Percentiles rank a stretch among this genome's conserved stretches.
These are phyloP conservation scores for Etia nguti DNA, from an alignment of 2,113 vertebrate species.

Conservation along the genomic window DNA sequence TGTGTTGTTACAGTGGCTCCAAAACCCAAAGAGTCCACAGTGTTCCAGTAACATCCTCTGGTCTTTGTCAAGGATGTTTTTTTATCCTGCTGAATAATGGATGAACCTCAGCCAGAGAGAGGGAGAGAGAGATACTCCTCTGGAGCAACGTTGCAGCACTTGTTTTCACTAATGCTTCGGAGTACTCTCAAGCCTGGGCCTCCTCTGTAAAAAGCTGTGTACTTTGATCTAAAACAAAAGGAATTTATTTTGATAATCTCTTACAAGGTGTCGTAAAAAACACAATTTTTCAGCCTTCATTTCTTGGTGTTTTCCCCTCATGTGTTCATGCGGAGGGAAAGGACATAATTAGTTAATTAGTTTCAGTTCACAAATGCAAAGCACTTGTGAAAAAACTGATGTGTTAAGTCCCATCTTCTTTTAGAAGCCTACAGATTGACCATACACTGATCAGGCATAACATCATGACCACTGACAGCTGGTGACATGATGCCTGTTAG, in stretches of 20 bases:
- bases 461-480: neutral
- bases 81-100: conserved; percentile 41
- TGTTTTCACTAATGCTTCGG: neutral
- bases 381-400: neutral
- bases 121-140: neutral
- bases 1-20: neutral
- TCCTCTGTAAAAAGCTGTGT: neutral
- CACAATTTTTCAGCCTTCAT: neutral
- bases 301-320: neutral
- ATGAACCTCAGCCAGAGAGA: conserved; percentile 8
- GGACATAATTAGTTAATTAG: neutral
- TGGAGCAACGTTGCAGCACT: conserved; percentile 23
- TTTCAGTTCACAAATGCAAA: neutral
- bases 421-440: neutral
- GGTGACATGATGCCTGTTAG: neutral
- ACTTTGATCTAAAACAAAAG: neutral
- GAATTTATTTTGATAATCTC: neutral
- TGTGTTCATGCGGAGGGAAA: neutral
- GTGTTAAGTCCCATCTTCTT: neutral
- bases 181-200: neutral
- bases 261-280: neutral
- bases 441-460: neutral
- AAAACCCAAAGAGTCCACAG: neutral
- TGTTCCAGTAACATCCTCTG: neutral
- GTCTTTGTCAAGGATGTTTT: conserved; percentile 7